phyloP scores from a whole-genome alignment of 2,113 vertebrate species.

The Cricetomys ansorgei region DNA sequence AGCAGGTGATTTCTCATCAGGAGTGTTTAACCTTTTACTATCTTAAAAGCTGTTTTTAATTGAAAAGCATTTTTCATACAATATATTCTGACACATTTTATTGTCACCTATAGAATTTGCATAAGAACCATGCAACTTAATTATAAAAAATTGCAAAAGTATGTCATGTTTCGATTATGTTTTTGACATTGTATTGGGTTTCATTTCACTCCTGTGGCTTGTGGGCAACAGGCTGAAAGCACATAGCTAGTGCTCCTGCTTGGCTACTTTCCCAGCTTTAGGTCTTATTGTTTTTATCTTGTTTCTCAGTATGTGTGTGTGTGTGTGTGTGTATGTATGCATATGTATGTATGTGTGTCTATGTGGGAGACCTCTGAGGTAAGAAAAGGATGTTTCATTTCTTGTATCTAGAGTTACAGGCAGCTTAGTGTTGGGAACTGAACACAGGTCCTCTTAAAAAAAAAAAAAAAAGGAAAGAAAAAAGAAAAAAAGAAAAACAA shows the following conservation, averaged over 20 bases:
- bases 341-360: not conserved
- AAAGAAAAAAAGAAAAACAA: too few species aligned
- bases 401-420: not conserved
- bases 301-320: not conserved
- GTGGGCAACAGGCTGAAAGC: not conserved
- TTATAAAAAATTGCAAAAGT: not conserved
- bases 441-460: not conserved
- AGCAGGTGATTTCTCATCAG: not conserved
- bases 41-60: not conserved
- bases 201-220: not conserved
- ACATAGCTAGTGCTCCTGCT: not conserved
- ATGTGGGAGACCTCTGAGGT: not conserved
- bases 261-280: not conserved
- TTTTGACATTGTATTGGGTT: not conserved
- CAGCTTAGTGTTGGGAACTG: not conserved
- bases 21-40: not conserved
- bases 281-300: not conserved
- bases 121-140: not conserved
- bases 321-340: not conserved
- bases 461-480: too few species aligned
- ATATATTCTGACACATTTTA: not conserved
- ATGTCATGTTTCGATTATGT: not conserved
- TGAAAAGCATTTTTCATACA: not conserved
- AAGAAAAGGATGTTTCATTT: not conserved
- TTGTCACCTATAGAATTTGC: not conserved